These are phyloP conservation scores for Acleris sparsana DNA, from an alignment of 2,888 invertebrate genomes.

Conservation along the genomic window DNA sequence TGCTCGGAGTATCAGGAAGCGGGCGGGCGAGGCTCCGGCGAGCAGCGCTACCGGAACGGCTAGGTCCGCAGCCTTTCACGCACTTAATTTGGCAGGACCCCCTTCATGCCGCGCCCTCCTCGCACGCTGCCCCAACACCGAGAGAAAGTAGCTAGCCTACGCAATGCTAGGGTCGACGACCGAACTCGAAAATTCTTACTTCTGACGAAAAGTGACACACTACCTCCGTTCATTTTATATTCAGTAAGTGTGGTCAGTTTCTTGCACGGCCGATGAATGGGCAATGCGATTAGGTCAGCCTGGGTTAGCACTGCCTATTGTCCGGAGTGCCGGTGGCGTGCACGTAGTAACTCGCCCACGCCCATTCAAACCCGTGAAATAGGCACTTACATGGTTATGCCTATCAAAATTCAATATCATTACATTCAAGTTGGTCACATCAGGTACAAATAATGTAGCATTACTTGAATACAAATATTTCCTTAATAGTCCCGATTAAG, in stretches of 20 bases:
- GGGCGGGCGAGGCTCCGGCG: conserved; percentile 43
- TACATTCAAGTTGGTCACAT: too few relatives aligned
- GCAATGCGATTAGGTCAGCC: conserved; percentile 67
- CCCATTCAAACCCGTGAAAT: conserved; percentile 7
- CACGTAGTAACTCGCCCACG: conserved; percentile 45
- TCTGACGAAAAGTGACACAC: conserved; percentile 82
- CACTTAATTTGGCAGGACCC: conserved; percentile 82
- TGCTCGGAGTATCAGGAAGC: conserved; percentile 45
- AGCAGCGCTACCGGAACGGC: conserved; percentile 60
- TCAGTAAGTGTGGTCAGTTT: conserved; percentile 78
- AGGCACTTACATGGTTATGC: neutral
- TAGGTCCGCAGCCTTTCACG: conserved; percentile 76
- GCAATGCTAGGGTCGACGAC: conserved; percentile 82
- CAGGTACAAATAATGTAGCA: too few relatives aligned
- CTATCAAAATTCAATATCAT: too few relatives aligned
- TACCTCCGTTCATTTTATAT: conserved; percentile 77
- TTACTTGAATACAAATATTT: too few relatives aligned
- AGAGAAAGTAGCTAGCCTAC: conserved; percentile 83
- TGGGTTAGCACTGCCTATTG: conserved; percentile 53
- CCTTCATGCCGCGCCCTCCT: conserved; percentile 65
- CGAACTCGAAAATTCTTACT: conserved; percentile 80
- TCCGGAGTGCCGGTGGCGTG: conserved; percentile 45
- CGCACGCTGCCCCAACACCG: conserved; percentile 62
- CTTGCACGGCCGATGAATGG: conserved; percentile 70
- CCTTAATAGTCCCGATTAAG: neutral